These are phyloP conservation scores for Lathronympha strigana DNA, from an alignment of 2,888 invertebrate genomes.

Conservation along the genomic window DNA sequence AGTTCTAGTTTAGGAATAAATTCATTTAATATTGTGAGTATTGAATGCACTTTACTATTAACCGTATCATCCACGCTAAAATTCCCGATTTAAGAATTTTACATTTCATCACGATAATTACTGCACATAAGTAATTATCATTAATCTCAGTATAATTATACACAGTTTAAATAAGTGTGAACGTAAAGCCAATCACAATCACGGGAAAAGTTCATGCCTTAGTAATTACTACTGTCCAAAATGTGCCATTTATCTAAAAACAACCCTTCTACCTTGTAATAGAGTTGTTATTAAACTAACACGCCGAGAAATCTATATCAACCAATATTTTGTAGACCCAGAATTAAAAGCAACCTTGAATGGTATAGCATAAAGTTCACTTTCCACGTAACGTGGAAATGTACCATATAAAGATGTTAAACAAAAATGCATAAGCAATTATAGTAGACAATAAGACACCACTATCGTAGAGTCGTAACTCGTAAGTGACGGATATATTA, in stretches of 20 bases:
- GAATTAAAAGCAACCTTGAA: background rate
- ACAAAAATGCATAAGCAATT: conserved; percentile 8
- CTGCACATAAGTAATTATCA: background rate
- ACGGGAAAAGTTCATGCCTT: conserved; percentile 8
- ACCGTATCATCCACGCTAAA: no score
- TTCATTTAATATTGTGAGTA: no score
- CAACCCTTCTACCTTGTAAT: background rate
- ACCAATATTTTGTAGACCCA: background rate
- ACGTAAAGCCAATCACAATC: conserved; percentile 8
- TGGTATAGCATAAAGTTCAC: background rate
- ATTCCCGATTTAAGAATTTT: background rate
- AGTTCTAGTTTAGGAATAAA: no score
- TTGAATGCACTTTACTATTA: no score
- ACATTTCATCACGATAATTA: background rate
- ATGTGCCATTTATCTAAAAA: background rate
- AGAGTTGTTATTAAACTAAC: conserved; percentile 3
- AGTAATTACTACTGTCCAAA: conserved; percentile 2
- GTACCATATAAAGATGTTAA: background rate
- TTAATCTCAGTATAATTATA: conserved; percentile 1
- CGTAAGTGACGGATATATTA: background rate
- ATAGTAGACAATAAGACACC: conserved; percentile 18
- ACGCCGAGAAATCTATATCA: background rate
- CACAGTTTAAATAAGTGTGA: background rate
- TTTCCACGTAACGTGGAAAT: background rate
- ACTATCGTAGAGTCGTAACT: background rate